Conservation (phyloP, 2,888 invertebrate species). For the Thysanoteuthis rhombus region DNA sequence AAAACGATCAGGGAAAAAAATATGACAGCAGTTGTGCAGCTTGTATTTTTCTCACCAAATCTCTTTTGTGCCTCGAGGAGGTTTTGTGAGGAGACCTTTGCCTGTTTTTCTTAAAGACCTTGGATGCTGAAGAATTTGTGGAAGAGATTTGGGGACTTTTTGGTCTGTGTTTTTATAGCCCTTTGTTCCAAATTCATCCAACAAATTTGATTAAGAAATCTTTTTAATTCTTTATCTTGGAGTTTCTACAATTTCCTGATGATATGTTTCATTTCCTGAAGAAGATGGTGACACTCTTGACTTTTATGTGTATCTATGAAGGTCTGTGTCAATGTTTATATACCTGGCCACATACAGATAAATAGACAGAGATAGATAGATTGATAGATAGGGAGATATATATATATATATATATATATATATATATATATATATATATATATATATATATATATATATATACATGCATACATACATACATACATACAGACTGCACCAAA, state of each 20-base stretch:
- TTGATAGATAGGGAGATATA: no score
- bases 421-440: no score
- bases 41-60: neutral
- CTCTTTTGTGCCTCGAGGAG: neutral
- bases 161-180: neutral
- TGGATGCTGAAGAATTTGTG: neutral
- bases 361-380: no score
- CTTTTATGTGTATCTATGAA: no score
- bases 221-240: neutral
- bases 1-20: no score
- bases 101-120: neutral
- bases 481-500: neutral
- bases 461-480: neutral
- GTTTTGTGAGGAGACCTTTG: neutral
- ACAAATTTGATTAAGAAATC: neutral
- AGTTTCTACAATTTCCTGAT: neutral
- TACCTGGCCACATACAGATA: no score
- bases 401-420: no score
- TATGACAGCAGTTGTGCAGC: neutral
- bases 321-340: no score
- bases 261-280: neutral
- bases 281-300: neutral
- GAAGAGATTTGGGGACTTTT: neutral
- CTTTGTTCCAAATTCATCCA: neutral
- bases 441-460: neutral